Evolutionary conservation across 2,888 invertebrate genomes (phyloP), one percentile per base, ranked within the genome.

Genomic region (Metalampra italica): DNA sequence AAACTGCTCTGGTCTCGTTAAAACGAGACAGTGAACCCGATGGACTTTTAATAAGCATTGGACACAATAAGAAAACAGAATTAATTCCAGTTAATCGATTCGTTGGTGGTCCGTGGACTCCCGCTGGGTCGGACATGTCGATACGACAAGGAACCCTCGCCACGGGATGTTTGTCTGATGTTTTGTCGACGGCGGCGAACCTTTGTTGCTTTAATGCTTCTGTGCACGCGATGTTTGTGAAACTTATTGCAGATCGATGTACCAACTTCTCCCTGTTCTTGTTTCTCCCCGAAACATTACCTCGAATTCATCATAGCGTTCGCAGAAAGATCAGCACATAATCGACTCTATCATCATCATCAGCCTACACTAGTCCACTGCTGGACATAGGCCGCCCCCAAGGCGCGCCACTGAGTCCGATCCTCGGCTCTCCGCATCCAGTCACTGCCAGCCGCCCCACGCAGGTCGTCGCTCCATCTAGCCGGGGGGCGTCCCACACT

Each of bases 71-170:
- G 32, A 34, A 36, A 44, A 44, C 44, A 3, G 2, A 44, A 36
- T 44, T 36, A 34, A 44, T 36, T 36, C 44, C 14, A 11, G 15
- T 34, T 34, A 43, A 30, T 43, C 7, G 32, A 22, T 44, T 44
- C 44, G 44, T 38, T 15, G 45, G 45, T 45, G 45, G 45, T 45
- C 45, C 29, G 11, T 5, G 11, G n/a, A 9, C 34, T n/a, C 45
- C 45, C 45, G 29, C 45, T 45, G 45, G 2, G 34, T 7, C 2
- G 3, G 36, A 36, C 22, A 44, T 44, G 44, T 45, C 44, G 42
- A 30, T 42, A 39, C 15, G 8, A 30, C 34, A 11, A 3, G 43
- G 14, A 15, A 43, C 32, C 13, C n/a, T 41, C 11, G 22, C n/a
- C 38, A 30, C 12, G 14, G 34, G 12, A 14, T 34, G 29, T 34